Evolutionary conservation across 2,888 invertebrate genomes (phyloP), one percentile per base, ranked within the genome.

Genomic region (Sarcophaga caerulescens): DNA sequence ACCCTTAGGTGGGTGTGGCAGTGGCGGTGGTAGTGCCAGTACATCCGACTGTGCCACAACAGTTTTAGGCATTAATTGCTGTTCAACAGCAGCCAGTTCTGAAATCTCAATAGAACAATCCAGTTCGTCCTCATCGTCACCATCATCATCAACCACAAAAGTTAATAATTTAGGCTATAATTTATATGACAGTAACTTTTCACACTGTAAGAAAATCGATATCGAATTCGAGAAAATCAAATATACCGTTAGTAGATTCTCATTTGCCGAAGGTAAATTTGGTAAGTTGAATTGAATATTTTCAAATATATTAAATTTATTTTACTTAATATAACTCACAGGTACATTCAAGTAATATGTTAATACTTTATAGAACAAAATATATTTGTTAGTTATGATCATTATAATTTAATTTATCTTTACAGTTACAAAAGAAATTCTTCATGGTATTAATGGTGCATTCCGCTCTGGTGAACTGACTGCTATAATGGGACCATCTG

Each of bases 211-310:
- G 65, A 95, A 95, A 14, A 94, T 97, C 81, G 94, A 96, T 88
- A 92, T 97, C 79, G 94, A 95, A 87, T 97, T 97, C 90, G 94
- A 94, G 81, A 94, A 96, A 89, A 94, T 97, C 52, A 94, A 94
- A 1, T 97, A 95, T 90, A 92, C 94, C 6, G 94, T 96, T 52
- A 94, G 94, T 87, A 93, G 94, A 68, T 95, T 95, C 92, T 94
- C 93, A 45, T 89, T 95, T 65, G 93, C 93, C 60, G 95, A 94
- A 88, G 91, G 95, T n/a, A 93, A 94, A 87, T 93, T 94, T 88
- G 95, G 96, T 96, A 90, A 94, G 95, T 94, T 52, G 12, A 52
- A 14, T 52, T 0, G 5, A 52, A 47, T 8, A 35, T 6, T n/a
- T n/a, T n/a, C n/a, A n/a, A n/a, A n/a, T n/a, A n/a, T n/a, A n/a